These are phyloP conservation scores for Globia sparganii DNA, from an alignment of 2,888 invertebrate genomes.

Conservation along the genomic window DNA sequence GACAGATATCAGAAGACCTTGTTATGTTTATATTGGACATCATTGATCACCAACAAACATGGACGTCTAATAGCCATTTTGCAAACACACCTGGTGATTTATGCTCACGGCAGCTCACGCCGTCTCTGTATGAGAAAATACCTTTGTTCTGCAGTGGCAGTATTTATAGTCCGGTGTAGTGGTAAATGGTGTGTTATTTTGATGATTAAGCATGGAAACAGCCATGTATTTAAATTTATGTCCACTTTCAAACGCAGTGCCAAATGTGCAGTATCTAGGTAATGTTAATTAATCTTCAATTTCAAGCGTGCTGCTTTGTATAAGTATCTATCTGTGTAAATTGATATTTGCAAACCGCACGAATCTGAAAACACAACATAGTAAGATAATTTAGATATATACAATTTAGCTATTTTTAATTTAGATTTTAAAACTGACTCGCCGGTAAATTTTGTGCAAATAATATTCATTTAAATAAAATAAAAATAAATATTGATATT, in stretches of 20 bases:
- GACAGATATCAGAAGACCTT: neutral
- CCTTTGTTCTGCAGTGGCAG: neutral
- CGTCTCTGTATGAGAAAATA: neutral
- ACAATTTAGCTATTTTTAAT: too few species aligned
- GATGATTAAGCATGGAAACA: neutral
- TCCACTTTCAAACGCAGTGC: neutral
- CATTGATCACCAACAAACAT: neutral
- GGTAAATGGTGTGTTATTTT: neutral
- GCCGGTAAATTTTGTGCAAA: too few species aligned
- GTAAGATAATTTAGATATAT: neutral
- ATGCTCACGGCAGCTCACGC: neutral
- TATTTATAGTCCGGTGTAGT: neutral
- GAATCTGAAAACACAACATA: neutral
- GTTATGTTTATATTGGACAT: neutral
- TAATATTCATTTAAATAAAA: too few species aligned
- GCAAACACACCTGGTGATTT: neutral
- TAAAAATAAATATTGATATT: too few species aligned
- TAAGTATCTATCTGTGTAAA: neutral
- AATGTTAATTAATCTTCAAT: neutral
- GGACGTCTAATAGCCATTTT: neutral
- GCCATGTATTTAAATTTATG: neutral
- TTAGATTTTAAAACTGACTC: too few species aligned
- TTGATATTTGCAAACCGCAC: neutral
- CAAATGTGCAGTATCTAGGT: neutral
- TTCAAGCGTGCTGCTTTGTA: neutral